Conservation (phyloP, 2,888 invertebrate genomes). For the Stenchaetothrips biformis region DNA sequence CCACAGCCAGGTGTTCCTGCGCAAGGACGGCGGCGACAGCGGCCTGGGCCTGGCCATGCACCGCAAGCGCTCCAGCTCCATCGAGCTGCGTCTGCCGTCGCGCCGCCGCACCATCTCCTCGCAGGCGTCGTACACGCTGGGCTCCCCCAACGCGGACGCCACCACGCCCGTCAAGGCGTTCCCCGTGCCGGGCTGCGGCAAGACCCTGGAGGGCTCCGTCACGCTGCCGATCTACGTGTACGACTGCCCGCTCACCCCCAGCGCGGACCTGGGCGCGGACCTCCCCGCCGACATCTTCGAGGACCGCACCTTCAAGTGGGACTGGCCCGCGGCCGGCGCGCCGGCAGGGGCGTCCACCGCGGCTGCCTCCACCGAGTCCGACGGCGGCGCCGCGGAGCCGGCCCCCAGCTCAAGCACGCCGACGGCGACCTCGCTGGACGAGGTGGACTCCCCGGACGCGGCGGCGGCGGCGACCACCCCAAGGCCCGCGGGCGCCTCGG, state of each 20-base stretch:
- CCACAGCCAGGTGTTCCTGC: neutral
- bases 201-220: conserved; percentile 40
- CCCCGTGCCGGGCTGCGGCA: neutral
- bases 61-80: conserved; percentile 23
- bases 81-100: conserved; percentile 13
- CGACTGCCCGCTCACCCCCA: conserved; percentile 55
- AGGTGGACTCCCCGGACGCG: neutral
- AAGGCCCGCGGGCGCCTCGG: neutral
- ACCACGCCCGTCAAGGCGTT: neutral
- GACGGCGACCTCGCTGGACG: neutral
- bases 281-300: conserved; percentile 11
- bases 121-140: conserved; percentile 17
- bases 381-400: neutral
- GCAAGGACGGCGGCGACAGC: conserved; percentile 7
- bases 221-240: conserved; percentile 62
- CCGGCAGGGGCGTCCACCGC: neutral
- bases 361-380: neutral
- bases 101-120: conserved; percentile 8
- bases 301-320: conserved; percentile 18
- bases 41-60: neutral
- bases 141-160: conserved; percentile 23
- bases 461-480: neutral
- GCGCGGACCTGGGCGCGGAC: neutral
- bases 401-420: neutral
- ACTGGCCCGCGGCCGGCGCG: neutral